Base-by-base conservation (phyloP, 2,888 invertebrate genomes). In the Drosophila sordidapex region DNA sequence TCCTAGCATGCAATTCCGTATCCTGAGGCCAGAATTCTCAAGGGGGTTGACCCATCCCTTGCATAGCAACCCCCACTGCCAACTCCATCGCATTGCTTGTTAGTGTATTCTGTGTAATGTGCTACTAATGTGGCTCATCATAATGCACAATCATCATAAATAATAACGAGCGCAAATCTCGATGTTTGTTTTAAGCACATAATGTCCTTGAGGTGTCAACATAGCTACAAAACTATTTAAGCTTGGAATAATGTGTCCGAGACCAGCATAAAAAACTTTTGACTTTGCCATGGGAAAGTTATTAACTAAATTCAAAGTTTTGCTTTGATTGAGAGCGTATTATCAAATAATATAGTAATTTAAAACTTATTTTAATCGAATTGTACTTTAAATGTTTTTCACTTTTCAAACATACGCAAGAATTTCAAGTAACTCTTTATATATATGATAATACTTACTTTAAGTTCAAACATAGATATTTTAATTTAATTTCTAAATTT, bases 121-220 rank as follows among this genome's bases (percentile, higher is more conserved):
- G 74, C 82, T 86, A 82, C 84, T 87, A 87, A 86, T 87, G 81
- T 79, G 60, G 54, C 72, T 72, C 75, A 74, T 82, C 86, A 76
- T 86, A 87, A 82, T 81, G 73, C 84, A 87, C 86, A 87, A 87
- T 87, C 82, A 86, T 79, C 81, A 87, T 87, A 87, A 87, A 87
- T 87, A 87, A 82, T 82, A 79, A 76, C 64, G 64, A 60, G 49
- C 51, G 48, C 61, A 78, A 73, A 76, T 76, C 68, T 70, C 52
- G 25, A 57, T 82, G 53, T 73, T 73, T 40, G 29, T 54, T 36
- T 15, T n/a, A 27, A 61, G 48, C 53, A 25, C 46, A n/a, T 48
- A 35, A 54, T 51, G 31, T 60, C 68, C 71, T 54, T 33, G 57
- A 76, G 75, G 67, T 83, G 70, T 63, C 69, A 36, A 57, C 46